A percentile compares a stretch with the other conserved stretches of the same genome.
Conservation (phyloP, 2,888 invertebrate species). For the Argyresthia goedartella region DNA sequence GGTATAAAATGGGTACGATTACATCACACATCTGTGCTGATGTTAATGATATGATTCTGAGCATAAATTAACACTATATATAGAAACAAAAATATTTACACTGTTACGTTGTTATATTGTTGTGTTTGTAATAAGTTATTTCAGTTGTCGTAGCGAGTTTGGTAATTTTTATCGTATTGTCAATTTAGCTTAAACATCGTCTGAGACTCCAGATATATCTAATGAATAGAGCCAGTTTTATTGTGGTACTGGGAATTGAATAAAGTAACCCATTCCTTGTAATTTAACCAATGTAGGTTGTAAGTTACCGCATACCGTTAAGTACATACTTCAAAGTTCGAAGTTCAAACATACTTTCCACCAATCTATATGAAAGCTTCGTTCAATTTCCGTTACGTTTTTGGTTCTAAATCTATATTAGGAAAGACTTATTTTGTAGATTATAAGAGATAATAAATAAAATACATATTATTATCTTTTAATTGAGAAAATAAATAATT, state of each 20-base stretch:
- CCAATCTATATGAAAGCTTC: slow-evolving; percentile 5
- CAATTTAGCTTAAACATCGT: slow-evolving; percentile 25
- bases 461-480: slow-evolving; percentile 31
- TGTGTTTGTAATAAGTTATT: slow-evolving; percentile 44
- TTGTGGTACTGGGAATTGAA: slow-evolving; percentile 43
- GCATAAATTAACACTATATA: slow-evolving; percentile 25
- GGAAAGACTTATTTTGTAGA: slow-evolving; percentile 26
- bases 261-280: slow-evolving; percentile 22
- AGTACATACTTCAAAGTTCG: slow-evolving; percentile 1
- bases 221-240: neutral
- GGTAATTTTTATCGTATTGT: slow-evolving; percentile 18
- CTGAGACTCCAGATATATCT: no score
- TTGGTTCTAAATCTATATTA: slow-evolving; percentile 18
- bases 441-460: slow-evolving; percentile 36
- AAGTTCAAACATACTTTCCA: neutral
- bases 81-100: slow-evolving; percentile 36
- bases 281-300: slow-evolving; percentile 25
- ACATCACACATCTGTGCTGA: slow-evolving; percentile 27
- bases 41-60: slow-evolving; percentile 16
- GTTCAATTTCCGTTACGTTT: slow-evolving; percentile 7
- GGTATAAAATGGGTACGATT: slow-evolving; percentile 51
- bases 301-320: neutral
- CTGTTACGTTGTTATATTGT: slow-evolving; percentile 54
- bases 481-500: slow-evolving; percentile 33
- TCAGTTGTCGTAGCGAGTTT: slow-evolving; percentile 42